Evolutionary conservation across 2,888 invertebrate genomes (phyloP).

Genomic region (Meiosimyza platycephala): DNA sequence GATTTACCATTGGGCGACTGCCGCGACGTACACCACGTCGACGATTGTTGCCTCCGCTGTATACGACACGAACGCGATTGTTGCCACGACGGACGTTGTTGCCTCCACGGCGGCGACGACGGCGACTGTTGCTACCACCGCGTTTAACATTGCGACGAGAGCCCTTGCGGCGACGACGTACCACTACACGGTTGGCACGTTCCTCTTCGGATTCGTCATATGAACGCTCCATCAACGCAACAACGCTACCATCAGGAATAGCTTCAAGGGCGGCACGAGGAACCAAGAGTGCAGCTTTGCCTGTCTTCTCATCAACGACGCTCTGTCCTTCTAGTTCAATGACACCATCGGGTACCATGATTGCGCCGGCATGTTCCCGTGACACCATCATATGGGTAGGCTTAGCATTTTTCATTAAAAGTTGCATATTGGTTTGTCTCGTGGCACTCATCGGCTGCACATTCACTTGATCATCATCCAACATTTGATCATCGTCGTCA

Average conservation of each 20-base stretch:
- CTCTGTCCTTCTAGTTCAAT: slow-evolving; percentile 61
- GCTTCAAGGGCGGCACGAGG: slow-evolving; percentile 59
- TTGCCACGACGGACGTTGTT: slow-evolving; percentile 47
- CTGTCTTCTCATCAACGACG: slow-evolving; percentile 59
- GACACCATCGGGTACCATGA: slow-evolving; percentile 59
- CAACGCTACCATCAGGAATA: slow-evolving; percentile 61
- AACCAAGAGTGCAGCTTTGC: slow-evolving; percentile 55
- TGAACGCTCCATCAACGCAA: slow-evolving; percentile 57
- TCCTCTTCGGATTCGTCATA: slow-evolving; percentile 46
- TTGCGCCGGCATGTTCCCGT: slow-evolving; percentile 57
- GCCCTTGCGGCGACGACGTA: slow-evolving; percentile 53
- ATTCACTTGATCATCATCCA: slow-evolving; percentile 11
- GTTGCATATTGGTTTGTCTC: slow-evolving; percentile 33
- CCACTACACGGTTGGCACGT: slow-evolving; percentile 59
- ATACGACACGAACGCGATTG: slow-evolving; percentile 45
- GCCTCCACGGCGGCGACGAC: slow-evolving; percentile 43
- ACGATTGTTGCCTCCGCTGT: slow-evolving; percentile 37
- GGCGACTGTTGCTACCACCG: slow-evolving; percentile 35
- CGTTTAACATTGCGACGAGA: slow-evolving; percentile 50
- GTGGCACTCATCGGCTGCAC: slow-evolving; percentile 10
- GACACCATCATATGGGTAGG: slow-evolving; percentile 56
- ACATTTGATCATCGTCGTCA: background rate
- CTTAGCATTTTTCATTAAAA: slow-evolving; percentile 50
- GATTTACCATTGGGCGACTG: slow-evolving; percentile 23
- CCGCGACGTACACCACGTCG: slow-evolving; percentile 9